Base-by-base conservation (phyloP, 2,888 invertebrate genomes). In the Orthonevra nobilis region DNA sequence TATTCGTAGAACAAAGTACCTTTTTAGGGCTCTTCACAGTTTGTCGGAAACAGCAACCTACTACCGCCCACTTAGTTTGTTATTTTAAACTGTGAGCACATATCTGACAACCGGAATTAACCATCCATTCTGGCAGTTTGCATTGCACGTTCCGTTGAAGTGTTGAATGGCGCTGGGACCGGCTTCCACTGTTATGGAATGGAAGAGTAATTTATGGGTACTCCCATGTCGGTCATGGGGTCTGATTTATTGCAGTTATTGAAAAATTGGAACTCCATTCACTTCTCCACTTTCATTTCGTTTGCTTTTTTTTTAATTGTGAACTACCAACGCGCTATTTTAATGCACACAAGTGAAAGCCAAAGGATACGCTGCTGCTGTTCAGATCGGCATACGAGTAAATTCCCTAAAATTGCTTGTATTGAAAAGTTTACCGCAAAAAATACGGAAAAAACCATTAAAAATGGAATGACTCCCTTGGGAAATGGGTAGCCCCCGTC, bases 171-270 rank as follows among this genome's bases (percentile, higher is more conserved):
- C 10, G 30, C 17, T 28, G 23, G 48, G 56, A 14, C 23, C 36
- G 44, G 10, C 17, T 38, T 7, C 56, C 36, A 63, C 46, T 34
- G 63, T 52, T 42, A 44, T 48, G 36, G 40, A 30, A 46, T 44
- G 70, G 44, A 15, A 63, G 54, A 77, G 84, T 86, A 85, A 87
- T 87, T 86, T 87, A 86, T 86, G 83, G 83, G 81, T 64, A 82
- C 81, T 86, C 87, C 86, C 87, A 73, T 75, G 85, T 83, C 85
- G 84, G 85, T 83, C 84, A 85, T 84, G 84, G 52, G 82, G 84
- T 82, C 84, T 87, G 86, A 87, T 87, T 87, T 87, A 87, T 87
- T 82, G 84, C 83, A 85, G 87, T 87, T 86, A 87, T 87, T 87
- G 86, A 87, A 87, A 87, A 86, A 86, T 86, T 85, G 85, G 83